Evolutionary conservation across 1,140 invertebrate genomes (phyloP).

Genomic region (Himalopsyche phryganea): DNA sequence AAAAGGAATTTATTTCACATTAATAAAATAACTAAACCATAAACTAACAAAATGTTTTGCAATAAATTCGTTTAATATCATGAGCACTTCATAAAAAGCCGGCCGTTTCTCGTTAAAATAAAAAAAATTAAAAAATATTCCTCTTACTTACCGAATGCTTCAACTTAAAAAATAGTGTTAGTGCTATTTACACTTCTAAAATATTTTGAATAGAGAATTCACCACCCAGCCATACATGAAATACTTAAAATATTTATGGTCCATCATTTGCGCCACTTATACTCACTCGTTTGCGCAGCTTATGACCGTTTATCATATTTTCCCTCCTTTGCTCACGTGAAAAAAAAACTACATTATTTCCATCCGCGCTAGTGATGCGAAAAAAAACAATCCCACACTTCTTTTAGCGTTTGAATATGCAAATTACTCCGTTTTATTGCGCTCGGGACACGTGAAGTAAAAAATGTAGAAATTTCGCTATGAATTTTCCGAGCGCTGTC

Average conservation of each 20-base stretch:
- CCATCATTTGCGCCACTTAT: background rate
- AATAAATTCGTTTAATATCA: too few relatives aligned
- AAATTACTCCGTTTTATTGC: slow-evolving; percentile 1
- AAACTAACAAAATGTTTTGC: too few relatives aligned
- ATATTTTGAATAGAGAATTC: background rate
- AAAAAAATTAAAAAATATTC: too few relatives aligned
- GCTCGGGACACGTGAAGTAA: slow-evolving; percentile 2
- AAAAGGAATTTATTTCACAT: too few relatives aligned
- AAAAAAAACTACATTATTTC: background rate
- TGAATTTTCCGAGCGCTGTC: background rate
- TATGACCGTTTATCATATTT: background rate
- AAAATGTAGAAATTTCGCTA: slow-evolving; percentile 1
- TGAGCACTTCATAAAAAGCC: too few relatives aligned
- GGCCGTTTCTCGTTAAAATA: too few relatives aligned
- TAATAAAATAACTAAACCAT: too few relatives aligned
- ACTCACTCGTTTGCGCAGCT: background rate
- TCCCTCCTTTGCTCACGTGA: background rate
- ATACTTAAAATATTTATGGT: background rate
- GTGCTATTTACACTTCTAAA: too few relatives aligned
- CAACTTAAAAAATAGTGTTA: too few relatives aligned
- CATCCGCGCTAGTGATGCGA: background rate
- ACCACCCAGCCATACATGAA: background rate
- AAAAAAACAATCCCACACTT: slow-evolving; percentile 2
- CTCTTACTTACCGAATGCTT: too few relatives aligned
- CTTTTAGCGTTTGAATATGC: slow-evolving; percentile 3